phyloP scores from a whole-genome alignment of 2,888 invertebrate genomes.

The Noctuana brunneofusca region DNA sequence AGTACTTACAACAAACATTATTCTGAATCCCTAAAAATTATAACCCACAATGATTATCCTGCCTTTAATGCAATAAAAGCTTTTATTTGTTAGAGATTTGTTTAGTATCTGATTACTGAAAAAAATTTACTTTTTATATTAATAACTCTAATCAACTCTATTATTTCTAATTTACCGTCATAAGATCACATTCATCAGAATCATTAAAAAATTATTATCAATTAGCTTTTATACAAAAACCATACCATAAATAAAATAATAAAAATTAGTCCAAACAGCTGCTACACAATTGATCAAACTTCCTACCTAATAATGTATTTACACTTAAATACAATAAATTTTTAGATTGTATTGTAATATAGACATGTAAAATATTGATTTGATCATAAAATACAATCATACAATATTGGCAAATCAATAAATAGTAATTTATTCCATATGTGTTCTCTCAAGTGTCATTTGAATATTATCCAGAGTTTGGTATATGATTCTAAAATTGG shows the following conservation, averaged over 20 bases:
- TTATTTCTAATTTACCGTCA: neutral
- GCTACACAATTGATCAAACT: constrained; percentile 12
- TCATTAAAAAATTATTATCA: neutral
- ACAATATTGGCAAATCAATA: constrained; percentile 34
- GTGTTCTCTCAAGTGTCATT: constrained; percentile 75
- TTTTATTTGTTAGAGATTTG: too few species aligned
- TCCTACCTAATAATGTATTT: constrained; percentile 30
- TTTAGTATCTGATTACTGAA: too few species aligned
- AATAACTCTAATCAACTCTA: neutral
- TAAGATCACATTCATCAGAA: neutral
- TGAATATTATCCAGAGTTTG: constrained; percentile 89
- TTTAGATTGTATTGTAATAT: constrained; percentile 37
- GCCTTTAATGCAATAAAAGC: too few species aligned
- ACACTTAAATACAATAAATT: constrained; percentile 37
- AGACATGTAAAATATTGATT: constrained; percentile 40
- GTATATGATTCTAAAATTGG: constrained; percentile 92
- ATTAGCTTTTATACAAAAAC: neutral
- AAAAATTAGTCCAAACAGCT: constrained; percentile 2
- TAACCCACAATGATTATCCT: too few species aligned
- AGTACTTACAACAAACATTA: too few species aligned
- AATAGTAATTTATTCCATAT: constrained; percentile 57
- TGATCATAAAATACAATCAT: constrained; percentile 37
- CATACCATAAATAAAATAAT: constrained; percentile 25
- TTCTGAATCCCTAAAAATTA: too few species aligned
- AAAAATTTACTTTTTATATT: too few species aligned